Percentiles rank a stretch among this genome's conserved stretches.
Evolutionary conservation across 1,140 invertebrate species (phyloP).

Genomic region (Apis laboriosa): DNA sequence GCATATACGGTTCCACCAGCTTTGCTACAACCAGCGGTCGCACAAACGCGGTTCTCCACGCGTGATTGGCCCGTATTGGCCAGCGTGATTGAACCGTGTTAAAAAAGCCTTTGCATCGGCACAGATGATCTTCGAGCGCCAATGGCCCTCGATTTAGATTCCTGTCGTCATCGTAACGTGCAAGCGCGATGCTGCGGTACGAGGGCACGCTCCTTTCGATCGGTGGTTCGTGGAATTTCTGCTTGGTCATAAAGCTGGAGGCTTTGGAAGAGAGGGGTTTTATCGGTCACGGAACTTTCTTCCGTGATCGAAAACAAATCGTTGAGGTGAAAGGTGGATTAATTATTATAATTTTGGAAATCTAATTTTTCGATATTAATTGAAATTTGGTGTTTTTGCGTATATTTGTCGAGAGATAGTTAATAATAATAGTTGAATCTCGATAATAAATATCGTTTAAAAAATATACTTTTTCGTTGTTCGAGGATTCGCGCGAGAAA

Average conservation of each 20-base stretch:
- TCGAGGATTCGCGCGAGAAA: background rate
- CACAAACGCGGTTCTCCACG: slow-evolving; percentile 26
- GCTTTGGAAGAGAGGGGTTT: background rate
- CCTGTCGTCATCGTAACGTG: slow-evolving; percentile 32
- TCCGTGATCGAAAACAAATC: background rate
- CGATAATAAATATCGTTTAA: background rate
- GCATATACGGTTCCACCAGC: slow-evolving; percentile 30
- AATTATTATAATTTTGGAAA: no score
- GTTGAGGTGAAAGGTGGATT: no score
- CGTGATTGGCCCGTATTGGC: slow-evolving; percentile 41
- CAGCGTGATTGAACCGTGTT: slow-evolving; percentile 39
- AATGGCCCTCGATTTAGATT: slow-evolving; percentile 49
- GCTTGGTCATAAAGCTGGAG: slow-evolving; percentile 8
- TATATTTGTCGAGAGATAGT: no score
- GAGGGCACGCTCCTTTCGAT: background rate
- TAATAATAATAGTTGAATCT: background rate
- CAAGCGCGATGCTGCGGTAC: background rate
- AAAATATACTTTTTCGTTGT: background rate
- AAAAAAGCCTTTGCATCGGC: slow-evolving; percentile 56
- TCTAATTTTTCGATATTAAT: no score
- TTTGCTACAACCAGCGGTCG: slow-evolving; percentile 20
- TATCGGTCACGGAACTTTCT: background rate
- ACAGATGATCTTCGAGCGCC: slow-evolving; percentile 40
- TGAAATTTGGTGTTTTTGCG: no score
- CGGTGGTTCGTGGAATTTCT: background rate